These are phyloP conservation scores for Carabus problematicus DNA, from an alignment of 2,888 invertebrate genomes.

Conservation along the genomic window DNA sequence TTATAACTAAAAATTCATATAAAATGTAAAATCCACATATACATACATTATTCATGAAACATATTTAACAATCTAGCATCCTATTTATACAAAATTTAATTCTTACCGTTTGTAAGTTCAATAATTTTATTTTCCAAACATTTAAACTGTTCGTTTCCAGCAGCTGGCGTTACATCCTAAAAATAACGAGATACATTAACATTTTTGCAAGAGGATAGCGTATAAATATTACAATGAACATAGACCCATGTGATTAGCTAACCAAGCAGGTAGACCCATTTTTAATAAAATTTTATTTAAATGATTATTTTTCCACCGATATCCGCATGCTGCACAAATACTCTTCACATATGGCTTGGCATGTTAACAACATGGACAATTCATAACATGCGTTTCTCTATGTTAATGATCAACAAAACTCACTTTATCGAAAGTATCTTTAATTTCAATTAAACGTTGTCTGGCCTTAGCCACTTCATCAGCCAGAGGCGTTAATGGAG, in stretches of 20 bases:
- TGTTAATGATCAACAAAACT: constrained; percentile 59
- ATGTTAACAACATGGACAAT: background rate
- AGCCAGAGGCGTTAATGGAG: constrained; percentile 71
- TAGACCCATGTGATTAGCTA: too few species aligned
- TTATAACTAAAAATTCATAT: constrained; percentile 48
- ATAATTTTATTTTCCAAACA: constrained; percentile 54
- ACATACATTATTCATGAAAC: too few species aligned
- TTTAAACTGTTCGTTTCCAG: constrained; percentile 47
- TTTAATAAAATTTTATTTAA: too few species aligned
- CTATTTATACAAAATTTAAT: background rate
- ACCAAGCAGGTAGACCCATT: too few species aligned
- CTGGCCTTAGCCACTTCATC: constrained; percentile 87
- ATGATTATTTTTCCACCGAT: too few species aligned
- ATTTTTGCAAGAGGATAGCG: too few species aligned
- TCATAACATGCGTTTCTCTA: background rate
- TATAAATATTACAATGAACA: too few species aligned
- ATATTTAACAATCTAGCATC: too few species aligned
- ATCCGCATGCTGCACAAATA: constrained; percentile 6
- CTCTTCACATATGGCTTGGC: constrained; percentile 10
- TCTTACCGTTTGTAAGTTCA: constrained; percentile 53
- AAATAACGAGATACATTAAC: background rate
- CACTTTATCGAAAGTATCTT: constrained; percentile 75
- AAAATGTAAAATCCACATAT: background rate
- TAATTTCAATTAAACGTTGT: constrained; percentile 73
- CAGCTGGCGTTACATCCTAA: constrained; percentile 20